Evolutionary conservation across 2,797 vertebrate species (phyloP), one percentile per base, ranked within the genome.

Genomic region (Molossus molossus): DNA sequence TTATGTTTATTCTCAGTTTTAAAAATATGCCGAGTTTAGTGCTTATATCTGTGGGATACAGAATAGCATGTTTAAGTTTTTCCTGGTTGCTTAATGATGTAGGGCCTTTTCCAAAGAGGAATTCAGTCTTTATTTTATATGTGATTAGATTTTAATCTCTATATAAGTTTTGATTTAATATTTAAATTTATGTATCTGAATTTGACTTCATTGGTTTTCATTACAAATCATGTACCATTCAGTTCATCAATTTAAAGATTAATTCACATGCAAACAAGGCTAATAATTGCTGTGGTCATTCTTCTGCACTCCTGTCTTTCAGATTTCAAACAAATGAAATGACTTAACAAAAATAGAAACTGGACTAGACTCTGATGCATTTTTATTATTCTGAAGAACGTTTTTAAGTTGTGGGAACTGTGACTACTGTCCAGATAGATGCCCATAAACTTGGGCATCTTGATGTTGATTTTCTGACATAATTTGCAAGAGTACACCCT

Each of bases 121-220:
- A 88, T 96, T 92, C n/a, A 79, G 5, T 81, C 40, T 89, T 94
- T 76, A 79, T 85, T 84, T 87, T 81, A n/a, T 67, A 60, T 88
- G 79, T 27, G 33, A 62, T 86, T 83, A 87, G 29, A 91, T 80
- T 90, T 95, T 94, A 96, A 96, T 62, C 85, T 96, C 18, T 89
- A 2, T 53, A 55, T 67, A 75, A 79, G 86, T 94, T 94, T 73
- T 25, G 48, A 3, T 80, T 94, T 90, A 92, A 75, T 72, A 29
- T 58, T 5, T 64, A 64, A 94, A 86, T 91, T 84, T 95, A 65
- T 81, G 21, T 94, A 45, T 93, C 27, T 50, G 81, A 92, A 76
- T 27, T 93, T 82, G 58, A 92, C 55, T 80, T 87, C 9, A 25
- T 76, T 80, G 17, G 6, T 92, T 87, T 94, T 83, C 90, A 83